A percentile compares a stretch with the other conserved stretches of the same genome.
These are phyloP conservation scores for Syndactyla subalaris DNA, from an alignment of 2,797 vertebrate species.

Conservation along the genomic window DNA sequence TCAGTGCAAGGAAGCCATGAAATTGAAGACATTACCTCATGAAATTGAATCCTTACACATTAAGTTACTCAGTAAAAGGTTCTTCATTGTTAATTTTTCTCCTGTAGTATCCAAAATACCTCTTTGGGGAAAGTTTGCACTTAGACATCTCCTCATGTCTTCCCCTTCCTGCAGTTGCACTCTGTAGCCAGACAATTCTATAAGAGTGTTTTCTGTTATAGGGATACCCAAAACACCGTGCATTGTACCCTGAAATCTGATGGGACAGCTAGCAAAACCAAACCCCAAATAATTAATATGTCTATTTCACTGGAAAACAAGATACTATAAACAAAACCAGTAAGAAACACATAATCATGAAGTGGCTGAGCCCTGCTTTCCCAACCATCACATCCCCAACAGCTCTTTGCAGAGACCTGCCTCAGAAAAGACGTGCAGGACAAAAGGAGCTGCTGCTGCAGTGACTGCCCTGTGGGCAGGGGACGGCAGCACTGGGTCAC, in stretches of 20 bases:
- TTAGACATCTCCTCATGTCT: neutral
- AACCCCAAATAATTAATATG: neutral
- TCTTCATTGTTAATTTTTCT: constrained; percentile 19
- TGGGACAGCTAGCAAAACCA: neutral
- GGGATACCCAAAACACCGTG: neutral
- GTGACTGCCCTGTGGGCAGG: neutral
- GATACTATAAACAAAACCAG: neutral
- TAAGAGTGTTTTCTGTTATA: neutral
- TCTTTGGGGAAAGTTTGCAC: neutral
- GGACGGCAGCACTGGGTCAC: neutral
- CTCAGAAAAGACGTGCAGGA: neutral
- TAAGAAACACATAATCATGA: neutral
- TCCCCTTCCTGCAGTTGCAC: neutral
- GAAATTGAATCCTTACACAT: constrained; percentile 9
- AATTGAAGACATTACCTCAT: constrained; percentile 43
- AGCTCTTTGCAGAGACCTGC: neutral
- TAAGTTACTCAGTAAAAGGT: neutral
- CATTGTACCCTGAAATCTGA: neutral
- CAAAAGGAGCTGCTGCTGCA: neutral
- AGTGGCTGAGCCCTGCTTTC: neutral
- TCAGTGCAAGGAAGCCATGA: constrained; percentile 25
- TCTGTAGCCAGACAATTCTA: neutral
- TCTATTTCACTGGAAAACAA: neutral
- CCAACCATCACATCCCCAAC: neutral
- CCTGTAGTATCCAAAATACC: neutral